These are phyloP conservation scores for Darevskia nairensis DNA, from an alignment of 2,797 vertebrate genomes.

Conservation along the genomic window DNA sequence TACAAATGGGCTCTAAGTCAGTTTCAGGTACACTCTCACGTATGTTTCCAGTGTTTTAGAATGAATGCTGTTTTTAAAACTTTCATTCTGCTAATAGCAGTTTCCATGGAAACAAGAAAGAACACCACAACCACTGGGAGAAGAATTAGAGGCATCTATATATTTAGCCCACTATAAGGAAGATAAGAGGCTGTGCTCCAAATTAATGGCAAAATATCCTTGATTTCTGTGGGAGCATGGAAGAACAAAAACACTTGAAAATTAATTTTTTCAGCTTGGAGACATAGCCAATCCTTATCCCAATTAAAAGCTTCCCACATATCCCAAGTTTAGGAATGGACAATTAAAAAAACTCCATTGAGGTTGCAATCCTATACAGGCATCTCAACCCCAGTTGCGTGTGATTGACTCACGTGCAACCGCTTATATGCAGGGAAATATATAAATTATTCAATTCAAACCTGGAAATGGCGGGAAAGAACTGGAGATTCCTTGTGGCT, in stretches of 20 bases:
- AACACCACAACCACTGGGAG: slow-evolving; percentile 40
- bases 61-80: slow-evolving; percentile 47
- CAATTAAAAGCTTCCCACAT: slow-evolving; percentile 4
- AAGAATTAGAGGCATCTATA: slow-evolving; percentile 41
- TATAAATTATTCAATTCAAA: too few species aligned
- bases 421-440: too few species aligned
- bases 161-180: slow-evolving; percentile 44
- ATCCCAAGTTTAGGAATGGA: slow-evolving; percentile 1
- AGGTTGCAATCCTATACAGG: background rate
- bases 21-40: slow-evolving; percentile 25
- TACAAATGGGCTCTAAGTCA: slow-evolving; percentile 40
- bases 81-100: slow-evolving; percentile 49
- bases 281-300: background rate
- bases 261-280: background rate
- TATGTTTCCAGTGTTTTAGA: slow-evolving; percentile 50
- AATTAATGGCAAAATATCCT: slow-evolving; percentile 39
- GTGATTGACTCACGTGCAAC: too few species aligned
- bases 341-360: background rate
- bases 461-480: too few species aligned
- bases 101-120: slow-evolving; percentile 69
- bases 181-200: slow-evolving; percentile 26
- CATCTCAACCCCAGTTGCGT: too few species aligned
- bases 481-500: too few species aligned
- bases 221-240: slow-evolving; percentile 29
- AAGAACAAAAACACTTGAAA: slow-evolving; percentile 13